Percentiles rank a stretch among this genome's conserved stretches.
Conservation (phyloP, 1,140 invertebrate genomes). For the Ectropis grisescens region DNA sequence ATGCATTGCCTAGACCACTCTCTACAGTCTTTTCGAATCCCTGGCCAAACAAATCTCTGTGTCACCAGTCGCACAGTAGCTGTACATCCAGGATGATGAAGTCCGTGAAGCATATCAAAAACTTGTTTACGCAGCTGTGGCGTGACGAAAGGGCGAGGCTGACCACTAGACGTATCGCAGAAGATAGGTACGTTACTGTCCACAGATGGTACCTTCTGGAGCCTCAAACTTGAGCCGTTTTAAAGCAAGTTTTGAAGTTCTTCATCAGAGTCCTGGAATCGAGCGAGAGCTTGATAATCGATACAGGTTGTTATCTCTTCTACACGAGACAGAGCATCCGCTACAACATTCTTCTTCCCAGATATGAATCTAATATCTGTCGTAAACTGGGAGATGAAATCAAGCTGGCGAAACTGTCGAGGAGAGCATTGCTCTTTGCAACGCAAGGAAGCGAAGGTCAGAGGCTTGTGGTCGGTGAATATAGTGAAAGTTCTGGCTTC, state of each 20-base stretch:
- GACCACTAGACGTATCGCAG: conserved; percentile 14
- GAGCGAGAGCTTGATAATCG: no score
- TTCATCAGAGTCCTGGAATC: not conserved
- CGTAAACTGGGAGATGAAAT: conserved; percentile 11
- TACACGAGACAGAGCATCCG: conserved; percentile 9
- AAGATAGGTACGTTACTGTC: conserved; percentile 9
- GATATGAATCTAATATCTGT: conserved; percentile 11
- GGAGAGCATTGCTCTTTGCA: conserved; percentile 7
- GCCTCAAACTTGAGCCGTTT: conserved; percentile 4
- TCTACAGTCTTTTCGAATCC: conserved; percentile 28
- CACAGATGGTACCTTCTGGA: conserved; percentile 1
- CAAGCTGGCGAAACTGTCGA: conserved; percentile 6
- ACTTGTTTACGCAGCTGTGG: conserved; percentile 16
- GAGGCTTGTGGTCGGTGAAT: conserved; percentile 54
- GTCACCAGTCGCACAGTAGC: conserved; percentile 35
- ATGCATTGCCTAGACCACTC: conserved; percentile 17
- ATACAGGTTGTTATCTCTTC: conserved; percentile 1
- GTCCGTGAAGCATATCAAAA: conserved; percentile 31
- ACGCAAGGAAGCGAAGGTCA: conserved; percentile 31
- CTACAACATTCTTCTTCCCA: conserved; percentile 14
- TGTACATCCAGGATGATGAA: conserved; percentile 32
- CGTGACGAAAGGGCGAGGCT: conserved; percentile 20
- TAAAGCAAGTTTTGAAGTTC: conserved; percentile 13
- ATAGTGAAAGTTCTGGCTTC: conserved; percentile 27
- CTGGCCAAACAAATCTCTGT: conserved; percentile 55